These are phyloP conservation scores for Ceratosolen fusciceps DNA, from an alignment of 1,140 invertebrate genomes.

Conservation along the genomic window DNA sequence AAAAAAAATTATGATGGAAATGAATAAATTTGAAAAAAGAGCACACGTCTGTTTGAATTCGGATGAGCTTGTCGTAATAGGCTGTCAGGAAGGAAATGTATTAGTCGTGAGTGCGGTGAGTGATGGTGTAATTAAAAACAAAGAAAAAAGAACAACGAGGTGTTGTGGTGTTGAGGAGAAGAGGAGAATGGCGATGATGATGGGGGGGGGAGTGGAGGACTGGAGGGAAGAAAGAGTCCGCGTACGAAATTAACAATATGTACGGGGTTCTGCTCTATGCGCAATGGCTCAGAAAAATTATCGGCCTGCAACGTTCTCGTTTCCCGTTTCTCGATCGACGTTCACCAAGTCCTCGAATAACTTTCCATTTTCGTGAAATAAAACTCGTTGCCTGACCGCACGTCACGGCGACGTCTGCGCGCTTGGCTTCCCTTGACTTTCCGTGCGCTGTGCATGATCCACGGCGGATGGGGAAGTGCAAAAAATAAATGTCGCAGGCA, in stretches of 20 bases:
- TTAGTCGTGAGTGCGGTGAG: too few species aligned
- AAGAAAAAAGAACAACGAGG: too few species aligned
- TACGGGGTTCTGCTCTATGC: neutral
- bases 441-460: neutral
- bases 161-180: too few species aligned
- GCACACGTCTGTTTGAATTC: too few species aligned
- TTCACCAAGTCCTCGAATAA: neutral
- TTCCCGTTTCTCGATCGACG: neutral
- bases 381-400: conserved; percentile 15
- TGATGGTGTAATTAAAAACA: too few species aligned
- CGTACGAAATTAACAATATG: neutral
- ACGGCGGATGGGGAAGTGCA: neutral
- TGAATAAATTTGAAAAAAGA: too few species aligned
- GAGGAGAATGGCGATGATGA: too few species aligned
- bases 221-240: neutral
- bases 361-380: conserved; percentile 34
- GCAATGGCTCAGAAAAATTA: neutral
- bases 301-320: neutral
- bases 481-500: conserved; percentile 36
- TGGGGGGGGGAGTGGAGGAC: too few species aligned
- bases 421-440: neutral
- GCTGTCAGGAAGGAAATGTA: too few species aligned
- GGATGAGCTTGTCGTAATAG: too few species aligned
- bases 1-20: too few species aligned
- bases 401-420: conserved; percentile 1